A percentile compares a stretch with the other conserved stretches of the same genome.
phyloP scores from a whole-genome alignment of 1,140 invertebrate genomes.

The Euwallacea similis region DNA sequence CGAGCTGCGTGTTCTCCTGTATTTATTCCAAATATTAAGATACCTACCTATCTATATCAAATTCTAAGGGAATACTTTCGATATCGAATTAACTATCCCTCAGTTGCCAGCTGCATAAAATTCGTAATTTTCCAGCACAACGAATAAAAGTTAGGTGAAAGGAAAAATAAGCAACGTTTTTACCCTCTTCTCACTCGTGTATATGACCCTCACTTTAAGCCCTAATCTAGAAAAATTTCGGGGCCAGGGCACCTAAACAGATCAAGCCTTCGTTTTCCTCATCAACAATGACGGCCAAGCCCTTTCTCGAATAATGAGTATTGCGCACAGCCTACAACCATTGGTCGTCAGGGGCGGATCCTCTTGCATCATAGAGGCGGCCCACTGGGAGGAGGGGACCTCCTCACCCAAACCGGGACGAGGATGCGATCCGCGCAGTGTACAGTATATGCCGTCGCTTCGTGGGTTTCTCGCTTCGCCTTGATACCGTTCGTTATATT shows the following conservation, averaged over 20 bases:
- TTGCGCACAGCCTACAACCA: slow-evolving; percentile 2
- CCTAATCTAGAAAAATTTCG: too few relatives aligned
- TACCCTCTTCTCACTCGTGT: too few relatives aligned
- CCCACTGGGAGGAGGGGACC: slow-evolving; percentile 27
- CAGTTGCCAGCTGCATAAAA: too few relatives aligned
- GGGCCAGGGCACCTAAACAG: not conserved
- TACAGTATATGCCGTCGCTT: slow-evolving; percentile 34
- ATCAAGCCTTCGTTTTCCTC: slow-evolving; percentile 14
- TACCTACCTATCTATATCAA: too few relatives aligned
- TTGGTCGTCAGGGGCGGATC: slow-evolving; percentile 40
- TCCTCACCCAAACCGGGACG: slow-evolving; percentile 7
- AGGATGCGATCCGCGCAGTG: not conserved
- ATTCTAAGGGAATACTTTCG: too few relatives aligned
- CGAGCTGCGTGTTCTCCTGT: too few relatives aligned
- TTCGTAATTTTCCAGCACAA: too few relatives aligned
- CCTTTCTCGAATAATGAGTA: not conserved
- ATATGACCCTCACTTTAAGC: too few relatives aligned
- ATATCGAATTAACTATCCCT: too few relatives aligned
- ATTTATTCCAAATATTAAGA: too few relatives aligned
- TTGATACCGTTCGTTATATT: slow-evolving; percentile 27
- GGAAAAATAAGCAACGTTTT: too few relatives aligned
- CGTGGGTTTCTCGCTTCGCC: slow-evolving; percentile 16
- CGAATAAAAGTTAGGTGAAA: too few relatives aligned
- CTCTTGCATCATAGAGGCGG: not conserved
- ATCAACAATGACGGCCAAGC: slow-evolving; percentile 24